Evolutionary conservation across 2,888 invertebrate genomes (phyloP).

Genomic region (Cepaea hortensis): DNA sequence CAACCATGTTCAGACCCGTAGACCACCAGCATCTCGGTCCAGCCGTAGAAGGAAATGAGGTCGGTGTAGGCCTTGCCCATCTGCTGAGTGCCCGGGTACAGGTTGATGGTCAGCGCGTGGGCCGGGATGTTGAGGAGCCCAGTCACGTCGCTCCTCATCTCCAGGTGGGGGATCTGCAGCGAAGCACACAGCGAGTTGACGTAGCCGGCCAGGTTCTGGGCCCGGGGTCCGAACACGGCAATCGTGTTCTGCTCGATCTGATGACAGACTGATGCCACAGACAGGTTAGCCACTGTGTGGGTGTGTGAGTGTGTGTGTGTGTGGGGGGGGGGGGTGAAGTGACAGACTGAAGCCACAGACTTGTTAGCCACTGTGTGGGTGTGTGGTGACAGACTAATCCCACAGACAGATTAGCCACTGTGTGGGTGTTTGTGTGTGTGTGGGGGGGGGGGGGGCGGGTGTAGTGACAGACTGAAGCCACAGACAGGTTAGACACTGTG

Average conservation of each 20-base stretch:
- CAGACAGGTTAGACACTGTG: too few relatives aligned
- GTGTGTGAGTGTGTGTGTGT: too few relatives aligned
- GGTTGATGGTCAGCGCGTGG: conserved; percentile 90
- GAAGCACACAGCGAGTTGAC: conserved; percentile 89
- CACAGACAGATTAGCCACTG: too few relatives aligned
- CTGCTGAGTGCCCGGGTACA: conserved; percentile 86
- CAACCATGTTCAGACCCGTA: conserved; percentile 88
- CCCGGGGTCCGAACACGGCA: conserved; percentile 90
- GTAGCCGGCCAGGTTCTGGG: conserved; percentile 83
- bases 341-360: too few relatives aligned
- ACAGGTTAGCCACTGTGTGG: too few relatives aligned
- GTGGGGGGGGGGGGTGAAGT: too few relatives aligned
- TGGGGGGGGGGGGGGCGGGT: too few relatives aligned
- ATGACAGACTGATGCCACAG: conserved; percentile 66
- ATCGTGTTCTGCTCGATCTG: conserved; percentile 82
- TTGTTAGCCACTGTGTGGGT: too few relatives aligned
- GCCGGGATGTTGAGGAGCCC: conserved; percentile 71
- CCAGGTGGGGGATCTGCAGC: conserved; percentile 90
- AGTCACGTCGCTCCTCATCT: conserved; percentile 81
- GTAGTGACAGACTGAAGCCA: too few relatives aligned
- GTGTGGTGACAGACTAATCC: too few relatives aligned
- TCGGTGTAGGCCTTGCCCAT: conserved; percentile 89
- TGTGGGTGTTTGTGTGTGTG: too few relatives aligned
- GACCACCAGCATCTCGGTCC: conserved; percentile 90
- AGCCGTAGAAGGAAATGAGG: conserved; percentile 85